Evolutionary conservation across 2,888 invertebrate species (phyloP).

Genomic region (Dioctria linearis): DNA sequence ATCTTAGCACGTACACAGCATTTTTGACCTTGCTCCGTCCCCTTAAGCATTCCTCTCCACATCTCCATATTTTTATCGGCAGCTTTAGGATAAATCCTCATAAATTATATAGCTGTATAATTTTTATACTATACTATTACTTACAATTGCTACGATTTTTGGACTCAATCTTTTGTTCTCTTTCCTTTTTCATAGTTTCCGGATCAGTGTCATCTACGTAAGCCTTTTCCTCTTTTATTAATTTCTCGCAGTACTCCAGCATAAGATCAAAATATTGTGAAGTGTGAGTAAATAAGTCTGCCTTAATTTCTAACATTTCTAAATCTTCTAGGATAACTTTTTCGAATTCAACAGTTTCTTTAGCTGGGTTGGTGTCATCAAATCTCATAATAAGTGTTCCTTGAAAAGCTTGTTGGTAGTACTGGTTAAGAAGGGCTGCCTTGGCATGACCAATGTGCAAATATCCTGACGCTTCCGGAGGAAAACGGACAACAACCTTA

Average conservation of each 20-base stretch:
- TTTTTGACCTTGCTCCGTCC: conserved; percentile 82
- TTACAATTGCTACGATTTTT: conserved; percentile 87
- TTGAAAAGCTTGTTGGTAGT: conserved; percentile 93
- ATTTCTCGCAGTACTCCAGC: conserved; percentile 87
- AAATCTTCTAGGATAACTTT: conserved; percentile 97
- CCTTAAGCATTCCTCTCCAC: conserved; percentile 97
- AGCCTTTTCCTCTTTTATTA: conserved; percentile 91
- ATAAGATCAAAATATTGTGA: conserved; percentile 97
- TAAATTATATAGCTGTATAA: too few relatives aligned
- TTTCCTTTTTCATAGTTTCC: conserved; percentile 93
- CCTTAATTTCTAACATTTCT: conserved; percentile 90
- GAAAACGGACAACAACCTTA: conserved; percentile 97
- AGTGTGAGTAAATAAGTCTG: conserved; percentile 94
- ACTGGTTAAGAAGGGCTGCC: conserved; percentile 97
- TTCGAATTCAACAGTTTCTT: conserved; percentile 97
- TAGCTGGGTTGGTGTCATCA: conserved; percentile 99
- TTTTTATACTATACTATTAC: conserved; percentile 62
- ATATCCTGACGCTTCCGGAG: conserved; percentile 99
- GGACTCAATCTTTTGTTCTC: conserved; percentile 91
- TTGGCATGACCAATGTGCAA: conserved; percentile 99
- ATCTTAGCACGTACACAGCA: conserved; percentile 98
- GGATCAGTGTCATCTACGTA: conserved; percentile 98
- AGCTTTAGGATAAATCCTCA: conserved; percentile 72
- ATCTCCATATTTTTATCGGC: conserved; percentile 87
- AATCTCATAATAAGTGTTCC: conserved; percentile 98